These are phyloP conservation scores for Monodelphis domestica DNA, from an alignment of 2,797 vertebrate genomes.

Conservation along the genomic window DNA sequence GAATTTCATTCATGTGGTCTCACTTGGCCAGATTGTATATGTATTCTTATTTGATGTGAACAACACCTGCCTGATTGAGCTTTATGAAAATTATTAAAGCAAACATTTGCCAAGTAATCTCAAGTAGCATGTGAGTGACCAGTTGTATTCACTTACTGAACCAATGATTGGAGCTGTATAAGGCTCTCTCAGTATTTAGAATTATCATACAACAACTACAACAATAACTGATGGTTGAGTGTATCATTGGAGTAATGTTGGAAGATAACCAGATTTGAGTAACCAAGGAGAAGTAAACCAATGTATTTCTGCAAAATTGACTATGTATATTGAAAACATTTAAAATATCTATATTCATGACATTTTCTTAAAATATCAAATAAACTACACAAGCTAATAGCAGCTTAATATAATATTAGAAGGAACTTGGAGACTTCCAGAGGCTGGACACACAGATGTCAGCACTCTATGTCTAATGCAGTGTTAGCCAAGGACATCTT, in stretches of 20 bases:
- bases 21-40: not conserved
- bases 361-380: not conserved
- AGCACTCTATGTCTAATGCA: not conserved
- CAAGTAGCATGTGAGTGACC: accelerated
- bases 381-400: not conserved
- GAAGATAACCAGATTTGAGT: not conserved
- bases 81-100: not conserved
- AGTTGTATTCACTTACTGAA: not conserved
- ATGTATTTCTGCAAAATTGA: not conserved
- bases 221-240: not conserved
- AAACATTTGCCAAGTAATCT: not conserved
- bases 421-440: not conserved
- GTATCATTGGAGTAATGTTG: not conserved
- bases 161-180: not conserved
- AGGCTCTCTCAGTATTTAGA: not conserved
- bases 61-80: not conserved
- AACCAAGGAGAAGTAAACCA: not conserved
- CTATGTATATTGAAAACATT: not conserved
- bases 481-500: not conserved
- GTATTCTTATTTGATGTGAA: not conserved
- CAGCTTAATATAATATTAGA: not conserved
- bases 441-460: not conserved
- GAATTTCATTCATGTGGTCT: not conserved
- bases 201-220: not conserved
- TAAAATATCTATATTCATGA: not conserved